phyloP scores from a whole-genome alignment of 2,797 vertebrate genomes.

The Kryptolebias ocellatus region DNA sequence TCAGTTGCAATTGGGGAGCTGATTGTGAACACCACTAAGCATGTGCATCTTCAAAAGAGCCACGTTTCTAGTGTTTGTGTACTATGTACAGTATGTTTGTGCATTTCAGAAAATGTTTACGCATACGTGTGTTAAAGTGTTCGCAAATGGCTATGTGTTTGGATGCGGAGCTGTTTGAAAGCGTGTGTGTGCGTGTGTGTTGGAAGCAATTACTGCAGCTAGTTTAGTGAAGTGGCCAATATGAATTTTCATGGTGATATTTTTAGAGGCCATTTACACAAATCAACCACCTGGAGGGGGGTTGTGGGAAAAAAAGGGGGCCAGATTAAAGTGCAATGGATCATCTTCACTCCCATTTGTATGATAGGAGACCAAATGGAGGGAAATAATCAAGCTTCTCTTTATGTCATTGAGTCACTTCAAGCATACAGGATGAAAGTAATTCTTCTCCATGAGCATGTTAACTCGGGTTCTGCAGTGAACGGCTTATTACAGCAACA shows the following conservation, averaged over 20 bases:
- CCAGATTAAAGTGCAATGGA: conserved; percentile 16
- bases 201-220: conserved; percentile 45
- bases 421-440: not conserved
- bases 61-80: conserved; percentile 38
- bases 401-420: conserved; percentile 7
- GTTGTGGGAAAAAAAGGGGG: conserved; percentile 18
- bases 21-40: conserved; percentile 33
- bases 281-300: conserved; percentile 41
- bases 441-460: conserved; percentile 15
- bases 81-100: conserved; percentile 24
- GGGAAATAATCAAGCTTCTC: not conserved
- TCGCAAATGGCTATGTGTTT: conserved; percentile 12
- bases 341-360: conserved; percentile 22
- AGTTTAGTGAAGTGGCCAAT: conserved; percentile 51
- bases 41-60: conserved; percentile 32
- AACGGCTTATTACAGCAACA: conserved; percentile 13
- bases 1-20: conserved; percentile 44
- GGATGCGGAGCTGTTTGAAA: conserved; percentile 12
- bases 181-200: not conserved
- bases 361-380: not conserved
- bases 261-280: conserved; percentile 58
- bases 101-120: conserved; percentile 26
- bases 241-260: conserved; percentile 59
- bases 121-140: conserved; percentile 3
- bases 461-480: conserved; percentile 10